These are phyloP conservation scores for Pantelozetes paolii DNA, from an alignment of 2,888 invertebrate genomes.

Conservation along the genomic window DNA sequence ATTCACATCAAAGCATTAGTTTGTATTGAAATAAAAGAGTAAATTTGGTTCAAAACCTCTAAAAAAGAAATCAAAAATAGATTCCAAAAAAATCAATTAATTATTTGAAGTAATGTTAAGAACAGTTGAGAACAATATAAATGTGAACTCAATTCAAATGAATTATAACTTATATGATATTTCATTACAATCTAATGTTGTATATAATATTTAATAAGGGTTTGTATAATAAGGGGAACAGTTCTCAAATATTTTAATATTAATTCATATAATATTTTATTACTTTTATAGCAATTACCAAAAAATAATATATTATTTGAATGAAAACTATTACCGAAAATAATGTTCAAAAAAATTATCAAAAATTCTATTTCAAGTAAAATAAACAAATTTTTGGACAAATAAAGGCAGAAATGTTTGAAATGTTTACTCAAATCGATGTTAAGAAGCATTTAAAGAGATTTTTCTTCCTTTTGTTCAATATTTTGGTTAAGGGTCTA, in stretches of 20 bases:
- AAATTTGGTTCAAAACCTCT: background rate
- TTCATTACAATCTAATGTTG: too few relatives aligned
- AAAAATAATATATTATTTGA: too few relatives aligned
- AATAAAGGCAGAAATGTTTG: constrained; percentile 36
- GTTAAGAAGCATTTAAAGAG: constrained; percentile 4
- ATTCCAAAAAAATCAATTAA: background rate
- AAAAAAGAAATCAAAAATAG: background rate
- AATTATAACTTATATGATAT: background rate
- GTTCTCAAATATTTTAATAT: background rate
- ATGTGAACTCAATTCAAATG: background rate
- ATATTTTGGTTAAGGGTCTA: background rate
- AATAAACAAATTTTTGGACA: constrained; percentile 10
- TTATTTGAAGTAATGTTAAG: background rate
- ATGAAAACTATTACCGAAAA: too few relatives aligned
- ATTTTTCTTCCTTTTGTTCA: background rate
- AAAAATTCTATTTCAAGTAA: constrained; percentile 8
- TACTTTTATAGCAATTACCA: background rate
- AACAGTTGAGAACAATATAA: constrained; percentile 12
- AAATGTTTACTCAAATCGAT: constrained; percentile 27
- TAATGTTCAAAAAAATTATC: background rate
- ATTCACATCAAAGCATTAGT: too few relatives aligned
- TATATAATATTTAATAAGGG: too few relatives aligned
- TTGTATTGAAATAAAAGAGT: too few relatives aligned
- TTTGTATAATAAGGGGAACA: too few relatives aligned
- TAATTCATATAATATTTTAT: background rate